Evolutionary conservation across 1,140 invertebrate species (phyloP).

Genomic region (Tachypleus tridentatus): DNA sequence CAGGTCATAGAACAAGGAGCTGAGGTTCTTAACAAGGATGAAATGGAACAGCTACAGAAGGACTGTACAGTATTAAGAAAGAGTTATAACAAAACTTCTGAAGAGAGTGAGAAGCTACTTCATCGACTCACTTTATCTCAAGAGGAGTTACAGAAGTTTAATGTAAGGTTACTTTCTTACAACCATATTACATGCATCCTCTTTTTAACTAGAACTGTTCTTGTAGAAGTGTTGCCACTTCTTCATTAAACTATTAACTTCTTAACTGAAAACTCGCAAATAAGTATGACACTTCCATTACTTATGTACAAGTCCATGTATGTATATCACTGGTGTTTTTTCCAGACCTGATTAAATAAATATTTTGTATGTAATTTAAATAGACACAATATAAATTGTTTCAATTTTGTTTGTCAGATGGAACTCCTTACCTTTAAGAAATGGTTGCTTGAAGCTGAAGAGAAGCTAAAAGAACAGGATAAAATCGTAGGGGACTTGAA

Average conservation of each 20-base stretch:
- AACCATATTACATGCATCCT: background rate
- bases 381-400: no score
- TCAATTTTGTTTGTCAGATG: slow-evolving; percentile 36
- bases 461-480: slow-evolving; percentile 71
- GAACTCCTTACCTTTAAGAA: slow-evolving; percentile 66
- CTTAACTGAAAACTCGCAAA: no score
- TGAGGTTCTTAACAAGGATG: slow-evolving; percentile 77
- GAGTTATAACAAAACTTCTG: slow-evolving; percentile 63
- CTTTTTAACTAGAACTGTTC: no score
- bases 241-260: no score
- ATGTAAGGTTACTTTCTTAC: slow-evolving; percentile 11
- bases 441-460: slow-evolving; percentile 69
- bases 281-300: no score
- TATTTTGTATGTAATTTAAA: no score
- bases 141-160: slow-evolving; percentile 72
- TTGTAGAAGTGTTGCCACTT: no score
- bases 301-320: no score
- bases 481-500: slow-evolving; percentile 65
- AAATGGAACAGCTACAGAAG: slow-evolving; percentile 69
- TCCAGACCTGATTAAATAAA: no score
- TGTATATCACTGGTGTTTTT: no score
- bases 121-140: slow-evolving; percentile 59
- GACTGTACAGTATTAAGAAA: slow-evolving; percentile 68
- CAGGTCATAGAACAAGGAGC: slow-evolving; percentile 78
- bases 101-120: slow-evolving; percentile 63